These are phyloP conservation scores for Gallirallus australis DNA, from an alignment of 2,797 vertebrate genomes.

Conservation along the genomic window DNA sequence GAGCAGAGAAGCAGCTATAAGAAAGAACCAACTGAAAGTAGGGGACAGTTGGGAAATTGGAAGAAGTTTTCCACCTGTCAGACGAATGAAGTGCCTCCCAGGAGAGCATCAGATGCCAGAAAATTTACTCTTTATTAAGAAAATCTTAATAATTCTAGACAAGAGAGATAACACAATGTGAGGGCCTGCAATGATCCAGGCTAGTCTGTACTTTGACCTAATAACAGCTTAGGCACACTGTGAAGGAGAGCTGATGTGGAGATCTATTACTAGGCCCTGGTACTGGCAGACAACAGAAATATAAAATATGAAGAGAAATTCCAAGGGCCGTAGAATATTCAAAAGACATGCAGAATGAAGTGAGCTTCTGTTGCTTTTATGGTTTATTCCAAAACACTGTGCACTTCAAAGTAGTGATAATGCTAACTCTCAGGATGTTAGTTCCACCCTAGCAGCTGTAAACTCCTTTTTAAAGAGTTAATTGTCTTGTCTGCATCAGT, in stretches of 20 bases:
- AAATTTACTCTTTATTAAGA: not conserved
- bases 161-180: not conserved
- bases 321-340: not conserved
- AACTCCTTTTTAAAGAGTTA: slow-evolving; percentile 8
- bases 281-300: not conserved
- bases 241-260: not conserved
- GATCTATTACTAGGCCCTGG: not conserved
- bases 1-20: not conserved
- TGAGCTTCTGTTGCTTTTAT: not conserved
- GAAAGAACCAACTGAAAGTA: not conserved
- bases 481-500: slow-evolving; percentile 10
- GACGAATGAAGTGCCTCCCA: not conserved
- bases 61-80: not conserved
- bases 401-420: not conserved
- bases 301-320: not conserved
- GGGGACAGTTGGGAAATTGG: not conserved
- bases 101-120: not conserved
- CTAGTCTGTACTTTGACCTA: not conserved
- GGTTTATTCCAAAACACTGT: not conserved
- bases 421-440: not conserved
- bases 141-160: not conserved
- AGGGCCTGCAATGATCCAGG: not conserved
- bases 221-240: not conserved
- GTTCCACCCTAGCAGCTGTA: not conserved
- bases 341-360: not conserved